phyloP scores from a whole-genome alignment of 2,113 vertebrate species.

The cattle (Bos taurus) region DNA sequence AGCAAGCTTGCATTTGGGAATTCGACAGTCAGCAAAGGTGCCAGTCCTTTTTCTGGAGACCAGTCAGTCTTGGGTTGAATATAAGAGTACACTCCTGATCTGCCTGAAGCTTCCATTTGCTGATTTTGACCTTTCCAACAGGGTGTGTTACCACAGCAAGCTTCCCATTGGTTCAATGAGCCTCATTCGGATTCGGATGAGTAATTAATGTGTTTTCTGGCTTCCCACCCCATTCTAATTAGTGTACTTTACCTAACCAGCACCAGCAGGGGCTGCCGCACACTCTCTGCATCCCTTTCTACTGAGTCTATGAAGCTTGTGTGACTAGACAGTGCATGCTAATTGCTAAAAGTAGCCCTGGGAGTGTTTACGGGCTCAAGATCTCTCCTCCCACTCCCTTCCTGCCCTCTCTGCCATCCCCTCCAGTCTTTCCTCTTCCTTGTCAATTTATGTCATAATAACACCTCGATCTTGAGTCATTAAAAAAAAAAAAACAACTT shows the following conservation, averaged over 20 bases:
- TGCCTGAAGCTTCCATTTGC: not conserved
- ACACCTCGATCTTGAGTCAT: not conserved
- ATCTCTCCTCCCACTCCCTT: not conserved
- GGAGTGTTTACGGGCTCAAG: not conserved
- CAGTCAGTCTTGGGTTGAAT: not conserved
- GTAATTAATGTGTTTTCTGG: conserved; percentile 11
- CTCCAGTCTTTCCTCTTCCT: not conserved
- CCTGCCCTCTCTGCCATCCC: not conserved
- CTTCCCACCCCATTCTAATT: conserved; percentile 11
- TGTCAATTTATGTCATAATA: not conserved
- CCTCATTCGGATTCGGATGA: not conserved
- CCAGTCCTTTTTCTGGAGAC: not conserved
- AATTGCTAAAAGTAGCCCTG: not conserved
- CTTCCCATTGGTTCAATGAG: conserved; percentile 32
- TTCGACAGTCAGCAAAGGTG: conserved; percentile 58
- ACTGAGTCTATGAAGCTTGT: not conserved
- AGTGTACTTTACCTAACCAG: not conserved
- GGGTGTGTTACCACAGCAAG: not conserved
- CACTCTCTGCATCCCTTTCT: not conserved
- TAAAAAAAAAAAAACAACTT: not conserved
- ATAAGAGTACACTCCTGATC: not conserved
- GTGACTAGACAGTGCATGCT: not conserved
- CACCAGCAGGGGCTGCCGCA: not conserved
- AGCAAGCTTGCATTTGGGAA: conserved; percentile 20
- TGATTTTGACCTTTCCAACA: conserved; percentile 51